phyloP scores from a whole-genome alignment of 2,797 vertebrate species.

The Xenopus petersii region DNA sequence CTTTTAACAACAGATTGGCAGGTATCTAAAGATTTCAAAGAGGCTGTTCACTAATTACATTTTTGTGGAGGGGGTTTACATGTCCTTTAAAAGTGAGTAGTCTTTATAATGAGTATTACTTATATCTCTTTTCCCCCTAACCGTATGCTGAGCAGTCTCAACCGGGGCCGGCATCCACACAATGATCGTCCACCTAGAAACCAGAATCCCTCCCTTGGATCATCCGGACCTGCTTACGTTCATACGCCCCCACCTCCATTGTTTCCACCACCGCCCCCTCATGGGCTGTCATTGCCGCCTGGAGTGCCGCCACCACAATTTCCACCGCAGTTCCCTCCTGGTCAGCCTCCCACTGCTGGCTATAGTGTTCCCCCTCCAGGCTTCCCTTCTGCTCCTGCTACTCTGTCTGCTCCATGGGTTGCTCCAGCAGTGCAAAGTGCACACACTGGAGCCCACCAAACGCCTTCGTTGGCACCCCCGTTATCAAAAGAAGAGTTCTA shows the following conservation, averaged over 20 bases:
- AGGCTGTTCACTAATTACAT: too few species aligned
- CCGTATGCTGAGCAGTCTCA: slow-evolving; percentile 62
- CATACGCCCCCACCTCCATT: slow-evolving; percentile 71
- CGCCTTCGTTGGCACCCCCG: slow-evolving; percentile 72
- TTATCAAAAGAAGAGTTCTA: slow-evolving; percentile 91
- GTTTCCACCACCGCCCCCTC: slow-evolving; percentile 73
- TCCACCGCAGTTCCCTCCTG: slow-evolving; percentile 75
- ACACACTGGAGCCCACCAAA: slow-evolving; percentile 73
- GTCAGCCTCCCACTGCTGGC: slow-evolving; percentile 78
- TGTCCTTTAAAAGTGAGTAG: not conserved
- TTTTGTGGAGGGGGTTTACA: too few species aligned
- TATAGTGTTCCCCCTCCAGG: slow-evolving; percentile 82
- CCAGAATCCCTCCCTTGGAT: slow-evolving; percentile 68
- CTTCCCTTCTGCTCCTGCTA: slow-evolving; percentile 80
- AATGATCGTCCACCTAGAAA: slow-evolving; percentile 70
- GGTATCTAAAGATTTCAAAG: too few species aligned
- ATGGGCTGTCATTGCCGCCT: slow-evolving; percentile 75
- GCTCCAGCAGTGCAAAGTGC: slow-evolving; percentile 75
- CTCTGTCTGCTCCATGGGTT: slow-evolving; percentile 82
- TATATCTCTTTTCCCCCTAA: slow-evolving; percentile 3
- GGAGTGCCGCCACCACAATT: slow-evolving; percentile 78
- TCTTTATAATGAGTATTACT: not conserved
- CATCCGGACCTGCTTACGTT: slow-evolving; percentile 73
- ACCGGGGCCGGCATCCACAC: slow-evolving; percentile 69
- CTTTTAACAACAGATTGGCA: too few species aligned